Conservation (phyloP, 2,797 vertebrate genomes). For the Euphonia xanthogaster region DNA sequence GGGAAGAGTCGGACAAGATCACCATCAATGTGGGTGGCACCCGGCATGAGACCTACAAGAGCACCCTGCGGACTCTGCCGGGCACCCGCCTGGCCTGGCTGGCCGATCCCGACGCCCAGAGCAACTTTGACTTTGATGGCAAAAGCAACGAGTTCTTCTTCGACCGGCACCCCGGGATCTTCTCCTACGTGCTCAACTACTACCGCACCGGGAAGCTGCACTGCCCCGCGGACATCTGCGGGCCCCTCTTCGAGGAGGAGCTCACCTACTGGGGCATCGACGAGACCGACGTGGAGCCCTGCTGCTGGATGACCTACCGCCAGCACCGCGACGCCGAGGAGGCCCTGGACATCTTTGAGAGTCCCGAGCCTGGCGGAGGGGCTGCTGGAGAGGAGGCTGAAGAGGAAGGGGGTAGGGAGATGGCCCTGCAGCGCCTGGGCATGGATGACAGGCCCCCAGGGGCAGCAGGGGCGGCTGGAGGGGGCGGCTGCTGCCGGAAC, state of each 20-base stretch:
- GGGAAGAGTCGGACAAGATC: conserved; percentile 95
- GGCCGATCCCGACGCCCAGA: conserved; percentile 85
- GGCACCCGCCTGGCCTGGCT: conserved; percentile 95
- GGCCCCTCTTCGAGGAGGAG: conserved; percentile 98
- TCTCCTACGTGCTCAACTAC: conserved; percentile 97
- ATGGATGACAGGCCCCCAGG: conserved; percentile 86
- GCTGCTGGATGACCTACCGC: conserved; percentile 98
- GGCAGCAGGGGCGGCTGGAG: conserved; percentile 77
- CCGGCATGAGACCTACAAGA: conserved; percentile 96
- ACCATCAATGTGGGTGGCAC: conserved; percentile 96
- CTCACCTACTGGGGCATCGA: conserved; percentile 97
- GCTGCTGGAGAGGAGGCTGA: conserved; percentile 29
- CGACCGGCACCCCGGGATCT: conserved; percentile 95
- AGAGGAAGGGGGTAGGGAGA: conserved; percentile 80
- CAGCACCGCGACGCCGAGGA: conserved; percentile 97
- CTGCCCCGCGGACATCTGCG: conserved; percentile 96
- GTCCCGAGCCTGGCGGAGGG: conserved; percentile 83
- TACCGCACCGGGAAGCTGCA: conserved; percentile 98
- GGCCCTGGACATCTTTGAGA: conserved; percentile 95
- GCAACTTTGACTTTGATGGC: conserved; percentile 77
- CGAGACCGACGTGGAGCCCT: conserved; percentile 98
- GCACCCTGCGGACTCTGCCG: conserved; percentile 92
- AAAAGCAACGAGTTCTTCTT: conserved; percentile 90
- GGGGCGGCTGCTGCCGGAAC: conserved; percentile 82
- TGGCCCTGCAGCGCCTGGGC: conserved; percentile 81